Evolutionary conservation across 2,113 vertebrate species (phyloP).

Genomic region (Xyliphius kryptos): DNA sequence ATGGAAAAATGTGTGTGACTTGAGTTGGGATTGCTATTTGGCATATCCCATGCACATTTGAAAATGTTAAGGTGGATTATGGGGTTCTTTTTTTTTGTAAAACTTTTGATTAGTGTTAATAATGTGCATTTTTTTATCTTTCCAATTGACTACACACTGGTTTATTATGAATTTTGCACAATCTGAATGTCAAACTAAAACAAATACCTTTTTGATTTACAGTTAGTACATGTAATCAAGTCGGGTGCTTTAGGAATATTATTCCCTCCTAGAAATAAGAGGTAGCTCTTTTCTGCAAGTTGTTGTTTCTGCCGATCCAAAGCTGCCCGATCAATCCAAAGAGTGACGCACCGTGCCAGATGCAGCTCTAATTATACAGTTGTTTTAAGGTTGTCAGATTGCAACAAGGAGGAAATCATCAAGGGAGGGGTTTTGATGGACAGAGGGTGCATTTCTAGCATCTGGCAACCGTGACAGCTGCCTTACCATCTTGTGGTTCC

Average conservation of each 20-base stretch:
- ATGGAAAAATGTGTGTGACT: constrained; percentile 5
- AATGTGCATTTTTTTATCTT: no score
- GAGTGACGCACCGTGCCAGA: constrained; percentile 58
- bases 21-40: constrained; percentile 8
- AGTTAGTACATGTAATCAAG: no score
- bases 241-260: background rate
- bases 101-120: no score
- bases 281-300: constrained; percentile 20
- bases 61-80: no score
- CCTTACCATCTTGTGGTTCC: constrained; percentile 58
- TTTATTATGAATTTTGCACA: no score
- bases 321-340: constrained; percentile 47
- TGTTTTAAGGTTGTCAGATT: constrained; percentile 74
- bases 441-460: constrained; percentile 66
- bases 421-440: constrained; percentile 61
- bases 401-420: constrained; percentile 61
- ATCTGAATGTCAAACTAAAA: no score
- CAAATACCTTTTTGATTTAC: no score
- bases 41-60: background rate
- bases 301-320: constrained; percentile 35
- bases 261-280: constrained; percentile 4
- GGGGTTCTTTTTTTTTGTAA: no score
- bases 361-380: constrained; percentile 73
- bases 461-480: constrained; percentile 69
- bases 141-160: no score